Conservation (phyloP, 2,888 invertebrate species). For the Aporophyla nigra region DNA sequence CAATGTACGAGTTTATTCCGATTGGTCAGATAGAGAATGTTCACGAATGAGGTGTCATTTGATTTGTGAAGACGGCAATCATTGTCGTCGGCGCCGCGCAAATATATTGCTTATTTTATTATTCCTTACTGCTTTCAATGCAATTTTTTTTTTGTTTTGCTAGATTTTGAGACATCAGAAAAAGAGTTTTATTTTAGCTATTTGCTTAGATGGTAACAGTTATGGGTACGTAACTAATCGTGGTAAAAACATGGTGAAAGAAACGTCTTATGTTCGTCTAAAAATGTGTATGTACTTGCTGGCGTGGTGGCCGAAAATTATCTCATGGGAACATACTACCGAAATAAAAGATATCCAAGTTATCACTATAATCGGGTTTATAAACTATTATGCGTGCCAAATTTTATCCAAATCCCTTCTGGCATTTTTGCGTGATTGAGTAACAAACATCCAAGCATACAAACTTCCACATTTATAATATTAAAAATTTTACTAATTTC, state of each 20-base stretch:
- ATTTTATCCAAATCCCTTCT: too few relatives aligned
- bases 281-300: too few relatives aligned
- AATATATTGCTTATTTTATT: conserved; percentile 24
- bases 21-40: not conserved
- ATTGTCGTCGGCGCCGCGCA: not conserved
- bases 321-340: too few relatives aligned
- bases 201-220: not conserved
- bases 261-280: too few relatives aligned
- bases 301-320: too few relatives aligned
- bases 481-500: not conserved
- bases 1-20: not conserved
- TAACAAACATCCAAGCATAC: too few relatives aligned
- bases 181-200: not conserved
- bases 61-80: conserved; percentile 6
- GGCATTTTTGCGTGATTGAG: too few relatives aligned
- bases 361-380: too few relatives aligned
- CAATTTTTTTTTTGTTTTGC: not conserved
- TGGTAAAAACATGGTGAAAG: not conserved
- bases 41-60: conserved; percentile 20
- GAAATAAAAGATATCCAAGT: too few relatives aligned
- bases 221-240: not conserved
- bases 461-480: too few relatives aligned
- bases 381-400: too few relatives aligned
- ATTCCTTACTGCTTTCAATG: not conserved
- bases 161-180: not conserved